Evolutionary conservation across 1,140 invertebrate species (phyloP).

Genomic region (Megalonaias nervosa): DNA sequence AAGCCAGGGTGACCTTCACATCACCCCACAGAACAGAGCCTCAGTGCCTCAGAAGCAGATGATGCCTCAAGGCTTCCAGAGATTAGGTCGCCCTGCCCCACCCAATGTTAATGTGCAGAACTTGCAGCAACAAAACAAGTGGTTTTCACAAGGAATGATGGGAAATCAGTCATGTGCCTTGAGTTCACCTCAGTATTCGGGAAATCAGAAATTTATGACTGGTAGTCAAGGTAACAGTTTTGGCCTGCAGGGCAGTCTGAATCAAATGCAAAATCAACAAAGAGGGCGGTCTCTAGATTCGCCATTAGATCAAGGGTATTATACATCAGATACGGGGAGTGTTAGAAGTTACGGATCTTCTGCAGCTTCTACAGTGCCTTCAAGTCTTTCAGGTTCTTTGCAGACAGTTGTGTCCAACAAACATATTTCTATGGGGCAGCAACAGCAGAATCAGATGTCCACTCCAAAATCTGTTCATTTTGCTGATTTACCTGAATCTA

Average conservation of each 20-base stretch:
- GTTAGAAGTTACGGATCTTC: slow-evolving; percentile 57
- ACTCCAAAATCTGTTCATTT: slow-evolving; percentile 62
- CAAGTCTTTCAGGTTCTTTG: slow-evolving; percentile 37
- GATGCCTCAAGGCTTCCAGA: slow-evolving; percentile 33
- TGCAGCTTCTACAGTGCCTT: slow-evolving; percentile 49
- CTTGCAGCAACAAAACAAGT: slow-evolving; percentile 44
- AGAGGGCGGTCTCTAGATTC: slow-evolving; percentile 53
- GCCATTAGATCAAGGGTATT: slow-evolving; percentile 63
- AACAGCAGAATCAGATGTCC: slow-evolving; percentile 6
- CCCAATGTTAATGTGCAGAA: slow-evolving; percentile 65
- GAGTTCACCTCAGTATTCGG: slow-evolving; percentile 12
- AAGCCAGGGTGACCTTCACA: slow-evolving; percentile 1
- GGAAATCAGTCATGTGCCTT: slow-evolving; percentile 46
- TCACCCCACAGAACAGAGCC: neutral
- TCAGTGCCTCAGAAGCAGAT: slow-evolving; percentile 9
- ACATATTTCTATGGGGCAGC: slow-evolving; percentile 21
- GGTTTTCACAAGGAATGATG: slow-evolving; percentile 34
- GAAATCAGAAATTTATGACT: too few relatives aligned
- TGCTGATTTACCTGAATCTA: slow-evolving; percentile 31
- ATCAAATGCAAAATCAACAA: slow-evolving; percentile 20
- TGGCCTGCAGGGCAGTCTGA: too few relatives aligned
- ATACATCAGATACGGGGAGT: slow-evolving; percentile 53
- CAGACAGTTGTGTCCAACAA: slow-evolving; percentile 9
- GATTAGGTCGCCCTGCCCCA: slow-evolving; percentile 55
- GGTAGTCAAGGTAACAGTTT: too few relatives aligned